These are phyloP conservation scores for Disparrhopalites patrizii DNA, from an alignment of 2,888 invertebrate genomes.

Conservation along the genomic window DNA sequence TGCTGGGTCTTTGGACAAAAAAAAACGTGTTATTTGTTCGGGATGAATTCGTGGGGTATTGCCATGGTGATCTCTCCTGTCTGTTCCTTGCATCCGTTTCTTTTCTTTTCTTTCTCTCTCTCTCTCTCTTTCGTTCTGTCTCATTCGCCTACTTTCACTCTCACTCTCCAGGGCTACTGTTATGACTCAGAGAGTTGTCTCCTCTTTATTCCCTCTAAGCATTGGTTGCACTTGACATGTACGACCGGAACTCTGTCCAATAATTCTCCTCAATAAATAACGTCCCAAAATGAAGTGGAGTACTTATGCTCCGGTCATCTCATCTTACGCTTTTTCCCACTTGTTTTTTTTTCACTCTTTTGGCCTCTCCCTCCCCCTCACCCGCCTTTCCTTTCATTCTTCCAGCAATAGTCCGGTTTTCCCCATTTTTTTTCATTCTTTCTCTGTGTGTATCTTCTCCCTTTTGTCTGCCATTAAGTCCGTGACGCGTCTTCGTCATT, in stretches of 20 bases:
- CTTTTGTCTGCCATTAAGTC: too few relatives aligned
- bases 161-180: not conserved
- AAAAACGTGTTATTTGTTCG: too few relatives aligned
- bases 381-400: not conserved
- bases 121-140: too few relatives aligned
- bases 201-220: conserved; percentile 28
- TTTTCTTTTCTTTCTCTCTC: too few relatives aligned
- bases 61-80: too few relatives aligned
- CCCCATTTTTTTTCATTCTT: not conserved
- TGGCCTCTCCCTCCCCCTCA: not conserved
- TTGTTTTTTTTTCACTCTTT: conserved; percentile 17
- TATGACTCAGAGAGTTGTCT: not conserved
- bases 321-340: conserved; percentile 21
- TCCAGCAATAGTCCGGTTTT: not conserved
- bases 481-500: too few relatives aligned
- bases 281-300: conserved; percentile 30
- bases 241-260: conserved; percentile 40
- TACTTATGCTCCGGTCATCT: conserved; percentile 17
- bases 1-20: too few relatives aligned
- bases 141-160: too few relatives aligned
- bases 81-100: too few relatives aligned
- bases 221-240: conserved; percentile 38
- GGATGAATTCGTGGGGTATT: too few relatives aligned
- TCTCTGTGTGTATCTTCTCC: not conserved
- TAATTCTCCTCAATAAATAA: conserved; percentile 35